These are phyloP conservation scores for Aspiorhynchus laticeps DNA, from an alignment of 2,113 vertebrate genomes.

Conservation along the genomic window DNA sequence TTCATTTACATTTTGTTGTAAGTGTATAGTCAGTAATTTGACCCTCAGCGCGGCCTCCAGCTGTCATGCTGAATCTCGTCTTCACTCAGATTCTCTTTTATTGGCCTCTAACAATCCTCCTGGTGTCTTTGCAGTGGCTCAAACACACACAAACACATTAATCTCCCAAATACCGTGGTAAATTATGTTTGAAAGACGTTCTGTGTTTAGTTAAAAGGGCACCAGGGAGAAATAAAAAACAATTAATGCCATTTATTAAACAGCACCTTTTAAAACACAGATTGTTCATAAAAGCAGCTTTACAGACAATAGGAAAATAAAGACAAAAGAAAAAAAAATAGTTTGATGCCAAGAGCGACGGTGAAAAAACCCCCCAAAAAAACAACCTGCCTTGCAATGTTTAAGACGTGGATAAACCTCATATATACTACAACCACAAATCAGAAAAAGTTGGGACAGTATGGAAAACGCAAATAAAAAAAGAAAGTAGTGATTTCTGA, in stretches of 20 bases:
- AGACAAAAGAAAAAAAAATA: background rate
- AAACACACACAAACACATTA: background rate
- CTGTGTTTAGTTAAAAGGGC: background rate
- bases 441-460: no score
- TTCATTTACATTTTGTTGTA: background rate
- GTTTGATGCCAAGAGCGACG: background rate
- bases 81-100: background rate
- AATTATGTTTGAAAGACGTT: background rate
- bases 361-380: background rate
- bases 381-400: background rate
- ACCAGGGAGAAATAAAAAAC: background rate
- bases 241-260: background rate
- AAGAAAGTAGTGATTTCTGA: no score
- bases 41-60: background rate
- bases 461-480: no score
- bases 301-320: background rate
- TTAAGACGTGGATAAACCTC: background rate
- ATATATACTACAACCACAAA: no score
- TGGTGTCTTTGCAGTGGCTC: background rate
- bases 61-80: background rate
- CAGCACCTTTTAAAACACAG: background rate
- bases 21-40: background rate
- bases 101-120: background rate
- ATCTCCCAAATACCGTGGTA: background rate
- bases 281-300: background rate